These are phyloP conservation scores for Chaenogobius annularis DNA, from an alignment of 2,113 vertebrate species.

Conservation along the genomic window DNA sequence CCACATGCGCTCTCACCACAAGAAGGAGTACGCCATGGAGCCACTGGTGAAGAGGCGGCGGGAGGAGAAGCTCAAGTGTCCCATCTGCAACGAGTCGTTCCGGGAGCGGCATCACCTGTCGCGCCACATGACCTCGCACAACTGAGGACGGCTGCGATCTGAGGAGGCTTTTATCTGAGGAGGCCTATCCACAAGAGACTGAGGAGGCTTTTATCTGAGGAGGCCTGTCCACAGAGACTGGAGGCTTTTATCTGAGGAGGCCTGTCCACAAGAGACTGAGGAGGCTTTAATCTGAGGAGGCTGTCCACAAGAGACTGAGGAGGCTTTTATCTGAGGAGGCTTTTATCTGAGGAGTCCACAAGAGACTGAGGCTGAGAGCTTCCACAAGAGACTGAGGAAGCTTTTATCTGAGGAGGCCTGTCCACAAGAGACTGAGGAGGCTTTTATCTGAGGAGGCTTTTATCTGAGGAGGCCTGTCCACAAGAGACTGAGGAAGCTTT, in stretches of 20 bases:
- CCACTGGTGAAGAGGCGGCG: slow-evolving; percentile 91
- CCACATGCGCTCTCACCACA: slow-evolving; percentile 98
- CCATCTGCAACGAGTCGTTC: slow-evolving; percentile 98
- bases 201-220: neutral
- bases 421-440: too few species aligned
- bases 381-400: neutral
- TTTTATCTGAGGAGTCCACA: neutral
- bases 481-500: neutral
- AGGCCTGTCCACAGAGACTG: neutral
- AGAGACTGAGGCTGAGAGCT: neutral
- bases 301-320: too few species aligned
- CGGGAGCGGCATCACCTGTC: slow-evolving; percentile 96
- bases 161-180: neutral
- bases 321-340: neutral
- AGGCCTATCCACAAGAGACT: too few species aligned
- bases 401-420: too few species aligned
- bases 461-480: neutral
- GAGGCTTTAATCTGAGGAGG: neutral
- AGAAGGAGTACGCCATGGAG: slow-evolving; percentile 95
- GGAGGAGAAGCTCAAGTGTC: slow-evolving; percentile 97
- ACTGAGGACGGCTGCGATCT: slow-evolving; percentile 69
- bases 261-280: too few species aligned
- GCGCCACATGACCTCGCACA: slow-evolving; percentile 98
- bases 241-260: neutral
- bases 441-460: neutral